Evolutionary conservation across 2,888 invertebrate species (phyloP).

Genomic region (Erebia aethiops): DNA sequence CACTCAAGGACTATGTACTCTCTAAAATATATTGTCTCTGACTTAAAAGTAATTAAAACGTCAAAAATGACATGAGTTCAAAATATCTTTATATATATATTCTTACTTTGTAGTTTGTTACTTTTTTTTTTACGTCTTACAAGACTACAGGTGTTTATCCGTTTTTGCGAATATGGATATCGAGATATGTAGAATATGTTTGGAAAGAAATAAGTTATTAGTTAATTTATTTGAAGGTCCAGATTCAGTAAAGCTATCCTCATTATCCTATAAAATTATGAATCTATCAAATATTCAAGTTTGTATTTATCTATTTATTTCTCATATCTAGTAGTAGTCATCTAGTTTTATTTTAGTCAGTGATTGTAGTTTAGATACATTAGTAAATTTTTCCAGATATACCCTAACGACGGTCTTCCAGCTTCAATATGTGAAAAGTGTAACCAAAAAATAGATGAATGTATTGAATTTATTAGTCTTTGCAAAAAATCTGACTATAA

Average conservation of each 20-base stretch:
- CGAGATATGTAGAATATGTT: constrained; percentile 63
- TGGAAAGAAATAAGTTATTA: constrained; percentile 48
- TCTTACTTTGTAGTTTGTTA: no score
- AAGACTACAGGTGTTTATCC: no score
- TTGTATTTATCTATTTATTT: constrained; percentile 40
- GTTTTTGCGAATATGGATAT: constrained; percentile 29
- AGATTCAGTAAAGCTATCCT: constrained; percentile 49
- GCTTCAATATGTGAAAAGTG: constrained; percentile 63
- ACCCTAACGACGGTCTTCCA: constrained; percentile 65
- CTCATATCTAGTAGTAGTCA: no score
- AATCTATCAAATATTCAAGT: constrained; percentile 63
- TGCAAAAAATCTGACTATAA: constrained; percentile 62
- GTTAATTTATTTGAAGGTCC: constrained; percentile 55
- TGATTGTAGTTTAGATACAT: neutral
- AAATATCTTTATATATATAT: no score
- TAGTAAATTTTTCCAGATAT: constrained; percentile 54
- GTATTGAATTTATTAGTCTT: constrained; percentile 60
- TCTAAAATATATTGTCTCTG: no score
- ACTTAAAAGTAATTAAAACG: no score
- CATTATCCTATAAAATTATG: constrained; percentile 57
- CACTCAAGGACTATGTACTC: no score
- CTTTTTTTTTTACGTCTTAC: no score
- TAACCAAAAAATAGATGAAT: constrained; percentile 56
- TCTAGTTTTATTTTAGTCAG: neutral
- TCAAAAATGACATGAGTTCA: no score